Conservation (phyloP, 2,113 vertebrate species). For the Daubentonia madagascariensis region DNA sequence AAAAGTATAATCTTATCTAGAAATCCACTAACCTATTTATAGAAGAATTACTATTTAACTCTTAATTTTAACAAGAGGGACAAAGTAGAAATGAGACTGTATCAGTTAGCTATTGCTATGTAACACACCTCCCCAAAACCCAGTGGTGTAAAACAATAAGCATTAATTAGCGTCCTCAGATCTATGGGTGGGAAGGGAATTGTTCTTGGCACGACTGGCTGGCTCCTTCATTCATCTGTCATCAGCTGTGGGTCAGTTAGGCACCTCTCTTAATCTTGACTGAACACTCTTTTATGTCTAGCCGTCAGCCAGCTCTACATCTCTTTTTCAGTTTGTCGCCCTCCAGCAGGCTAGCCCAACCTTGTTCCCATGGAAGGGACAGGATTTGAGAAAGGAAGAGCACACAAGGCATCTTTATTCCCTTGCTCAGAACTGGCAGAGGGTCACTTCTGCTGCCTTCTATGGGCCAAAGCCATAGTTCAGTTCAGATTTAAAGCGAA, state of each 20-base stretch:
- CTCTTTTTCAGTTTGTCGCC: neutral
- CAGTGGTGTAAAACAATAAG: neutral
- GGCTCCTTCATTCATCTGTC: neutral
- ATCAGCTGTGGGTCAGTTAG: neutral
- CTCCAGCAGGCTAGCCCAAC: neutral
- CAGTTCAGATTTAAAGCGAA: neutral
- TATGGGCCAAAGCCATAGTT: neutral
- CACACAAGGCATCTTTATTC: neutral
- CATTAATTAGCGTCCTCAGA: neutral
- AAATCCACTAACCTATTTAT: neutral
- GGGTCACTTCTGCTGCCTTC: neutral
- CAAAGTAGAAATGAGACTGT: neutral
- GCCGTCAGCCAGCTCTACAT: neutral
- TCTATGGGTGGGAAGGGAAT: neutral
- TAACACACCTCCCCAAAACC: neutral
- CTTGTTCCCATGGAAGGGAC: neutral
- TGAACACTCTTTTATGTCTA: neutral
- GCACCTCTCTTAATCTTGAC: neutral
- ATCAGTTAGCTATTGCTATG: neutral
- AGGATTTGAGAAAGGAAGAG: neutral
- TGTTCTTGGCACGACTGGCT: neutral
- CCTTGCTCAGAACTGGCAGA: neutral
- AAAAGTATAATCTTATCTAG: neutral
- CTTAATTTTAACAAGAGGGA: neutral
- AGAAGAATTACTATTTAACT: neutral